Evolutionary conservation across 2,888 invertebrate genomes (phyloP).

Genomic region (Uropetala carovei): DNA sequence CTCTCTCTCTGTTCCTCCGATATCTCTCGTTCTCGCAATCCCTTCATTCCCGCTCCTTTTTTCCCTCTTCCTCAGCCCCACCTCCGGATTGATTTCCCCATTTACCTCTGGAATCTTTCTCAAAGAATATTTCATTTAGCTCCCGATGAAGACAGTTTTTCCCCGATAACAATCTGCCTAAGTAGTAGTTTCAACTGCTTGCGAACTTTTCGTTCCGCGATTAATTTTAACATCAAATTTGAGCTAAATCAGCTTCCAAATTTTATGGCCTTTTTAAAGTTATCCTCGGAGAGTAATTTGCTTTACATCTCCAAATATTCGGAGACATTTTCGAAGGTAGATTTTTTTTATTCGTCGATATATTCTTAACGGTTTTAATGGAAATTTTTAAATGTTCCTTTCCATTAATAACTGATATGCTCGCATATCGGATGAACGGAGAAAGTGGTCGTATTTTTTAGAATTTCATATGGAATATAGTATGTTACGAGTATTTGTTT

Average conservation of each 20-base stretch:
- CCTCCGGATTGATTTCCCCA: too few relatives aligned
- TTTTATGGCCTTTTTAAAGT: conserved; percentile 8
- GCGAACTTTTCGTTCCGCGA: not conserved
- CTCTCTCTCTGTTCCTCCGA: not conserved
- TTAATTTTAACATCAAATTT: conserved; percentile 8
- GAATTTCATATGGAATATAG: too few relatives aligned
- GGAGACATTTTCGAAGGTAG: too few relatives aligned
- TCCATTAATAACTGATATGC: too few relatives aligned
- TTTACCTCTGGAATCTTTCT: not conserved
- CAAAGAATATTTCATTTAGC: not conserved
- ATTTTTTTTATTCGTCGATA: too few relatives aligned
- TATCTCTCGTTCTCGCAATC: not conserved
- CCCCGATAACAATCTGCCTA: not conserved
- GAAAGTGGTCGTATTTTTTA: too few relatives aligned
- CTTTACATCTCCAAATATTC: not conserved
- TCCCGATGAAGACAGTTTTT: conserved; percentile 6
- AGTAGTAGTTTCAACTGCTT: not conserved
- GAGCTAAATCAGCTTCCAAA: not conserved
- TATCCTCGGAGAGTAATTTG: not conserved
- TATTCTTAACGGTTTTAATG: too few relatives aligned
- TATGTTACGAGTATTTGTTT: too few relatives aligned
- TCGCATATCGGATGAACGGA: too few relatives aligned
- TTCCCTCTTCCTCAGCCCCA: not conserved
- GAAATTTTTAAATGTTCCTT: too few relatives aligned
- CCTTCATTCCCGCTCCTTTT: not conserved